phyloP scores from a whole-genome alignment of 37 sponge, comb jelly and placozoan genomes.

The Agelas oroides region DNA sequence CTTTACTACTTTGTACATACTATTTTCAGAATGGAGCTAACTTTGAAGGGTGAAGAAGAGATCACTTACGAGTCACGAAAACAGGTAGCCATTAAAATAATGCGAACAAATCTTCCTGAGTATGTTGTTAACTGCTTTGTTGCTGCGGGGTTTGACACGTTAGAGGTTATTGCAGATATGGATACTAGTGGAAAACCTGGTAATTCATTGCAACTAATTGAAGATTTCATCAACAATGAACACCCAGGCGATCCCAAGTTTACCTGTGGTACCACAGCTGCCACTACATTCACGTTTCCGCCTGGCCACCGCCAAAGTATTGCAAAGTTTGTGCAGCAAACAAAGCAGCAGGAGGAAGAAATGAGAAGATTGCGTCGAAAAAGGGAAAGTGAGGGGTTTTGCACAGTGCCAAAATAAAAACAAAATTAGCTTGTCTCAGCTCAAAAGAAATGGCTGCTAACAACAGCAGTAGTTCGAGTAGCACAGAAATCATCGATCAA shows the following conservation, averaged over 20 bases:
- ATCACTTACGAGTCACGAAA: too few relatives aligned
- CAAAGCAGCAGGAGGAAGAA: not conserved
- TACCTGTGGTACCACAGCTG: not conserved
- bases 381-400: not conserved
- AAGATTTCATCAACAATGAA: conserved; percentile 12
- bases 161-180: conserved; percentile 15
- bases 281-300: conserved; percentile 16
- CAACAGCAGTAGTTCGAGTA: not conserved
- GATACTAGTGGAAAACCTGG: conserved; percentile 11
- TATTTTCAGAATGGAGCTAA: too few relatives aligned
- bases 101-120: conserved; percentile 15
- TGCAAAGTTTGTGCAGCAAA: conserved; percentile 11
- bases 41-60: too few relatives aligned
- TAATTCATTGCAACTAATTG: conserved; percentile 24
- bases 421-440: not conserved
- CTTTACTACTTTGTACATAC: too few relatives aligned
- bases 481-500: not conserved
- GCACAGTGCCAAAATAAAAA: not conserved
- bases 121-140: conserved; percentile 29
- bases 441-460: not conserved
- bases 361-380: conserved; percentile 6
- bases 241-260: not conserved
- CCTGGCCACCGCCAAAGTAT: conserved; percentile 38
- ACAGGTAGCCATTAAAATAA: conserved; percentile 3
- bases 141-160: conserved; percentile 38